These are phyloP conservation scores for Triplophysa dalaica DNA, from an alignment of 2,113 vertebrate genomes.

Conservation along the genomic window DNA sequence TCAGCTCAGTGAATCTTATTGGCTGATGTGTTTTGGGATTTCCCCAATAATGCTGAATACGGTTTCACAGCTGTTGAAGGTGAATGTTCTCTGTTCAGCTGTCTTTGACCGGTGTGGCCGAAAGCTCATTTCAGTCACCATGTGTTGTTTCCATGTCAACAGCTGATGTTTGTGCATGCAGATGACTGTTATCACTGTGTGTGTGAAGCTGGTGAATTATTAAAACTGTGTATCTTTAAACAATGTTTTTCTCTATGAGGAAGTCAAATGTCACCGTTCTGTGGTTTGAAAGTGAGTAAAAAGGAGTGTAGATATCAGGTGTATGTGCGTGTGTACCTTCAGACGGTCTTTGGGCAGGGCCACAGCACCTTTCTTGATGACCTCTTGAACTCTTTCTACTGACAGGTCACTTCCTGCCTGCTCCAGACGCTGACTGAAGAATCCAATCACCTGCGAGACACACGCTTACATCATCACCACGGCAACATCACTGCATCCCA, in stretches of 20 bases:
- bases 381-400: conserved; percentile 93
- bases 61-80: no score
- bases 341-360: conserved; percentile 93
- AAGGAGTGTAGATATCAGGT: neutral
- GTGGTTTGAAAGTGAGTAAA: no score
- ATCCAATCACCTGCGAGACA: conserved; percentile 85
- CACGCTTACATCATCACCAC: neutral
- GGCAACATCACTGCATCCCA: no score
- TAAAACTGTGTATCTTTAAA: neutral
- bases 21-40: no score
- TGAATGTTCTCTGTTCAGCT: no score
- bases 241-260: neutral
- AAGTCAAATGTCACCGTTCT: conserved; percentile 4
- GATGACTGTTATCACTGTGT: neutral
- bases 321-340: conserved; percentile 77
- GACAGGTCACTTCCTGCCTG: conserved; percentile 93
- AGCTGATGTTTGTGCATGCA: neutral
- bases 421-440: conserved; percentile 92
- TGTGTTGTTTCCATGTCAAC: neutral
- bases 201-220: conserved; percentile 1
- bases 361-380: conserved; percentile 95
- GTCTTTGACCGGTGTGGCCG: no score
- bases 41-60: no score
- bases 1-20: no score
- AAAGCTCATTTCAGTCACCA: no score